Evolutionary conservation across 92 coral and sea anemone species (phyloP).

Genomic region (Blastomussa wellsi): DNA sequence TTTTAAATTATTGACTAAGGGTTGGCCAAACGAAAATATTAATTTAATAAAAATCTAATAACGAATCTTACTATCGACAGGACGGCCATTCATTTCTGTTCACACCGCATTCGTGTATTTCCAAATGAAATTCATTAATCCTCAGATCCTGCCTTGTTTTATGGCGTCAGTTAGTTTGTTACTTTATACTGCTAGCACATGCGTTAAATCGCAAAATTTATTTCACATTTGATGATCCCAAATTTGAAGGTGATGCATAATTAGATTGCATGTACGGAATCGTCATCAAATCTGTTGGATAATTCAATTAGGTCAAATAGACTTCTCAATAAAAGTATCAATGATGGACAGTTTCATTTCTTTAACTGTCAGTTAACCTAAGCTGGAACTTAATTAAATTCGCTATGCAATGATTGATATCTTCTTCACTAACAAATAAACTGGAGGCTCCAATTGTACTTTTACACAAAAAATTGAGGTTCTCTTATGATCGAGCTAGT

Average conservation of each 20-base stretch:
- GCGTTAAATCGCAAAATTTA: constrained; percentile 4
- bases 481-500: neutral
- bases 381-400: neutral
- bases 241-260: neutral
- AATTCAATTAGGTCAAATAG: neutral
- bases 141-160: neutral
- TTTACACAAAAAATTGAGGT: neutral
- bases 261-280: neutral
- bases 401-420: neutral
- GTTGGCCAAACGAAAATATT: neutral
- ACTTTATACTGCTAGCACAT: neutral
- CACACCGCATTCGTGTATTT: neutral
- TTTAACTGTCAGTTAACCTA: neutral
- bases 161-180: neutral
- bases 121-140: neutral
- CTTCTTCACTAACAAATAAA: neutral
- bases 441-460: neutral
- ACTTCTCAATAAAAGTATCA: neutral
- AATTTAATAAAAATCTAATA: neutral
- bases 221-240: neutral
- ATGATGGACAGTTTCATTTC: neutral
- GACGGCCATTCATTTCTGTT: neutral
- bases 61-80: neutral
- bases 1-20: neutral
- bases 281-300: neutral